Evolutionary conservation across 2,888 invertebrate species (phyloP).

Genomic region (Himalopsyche kuldschensis): DNA sequence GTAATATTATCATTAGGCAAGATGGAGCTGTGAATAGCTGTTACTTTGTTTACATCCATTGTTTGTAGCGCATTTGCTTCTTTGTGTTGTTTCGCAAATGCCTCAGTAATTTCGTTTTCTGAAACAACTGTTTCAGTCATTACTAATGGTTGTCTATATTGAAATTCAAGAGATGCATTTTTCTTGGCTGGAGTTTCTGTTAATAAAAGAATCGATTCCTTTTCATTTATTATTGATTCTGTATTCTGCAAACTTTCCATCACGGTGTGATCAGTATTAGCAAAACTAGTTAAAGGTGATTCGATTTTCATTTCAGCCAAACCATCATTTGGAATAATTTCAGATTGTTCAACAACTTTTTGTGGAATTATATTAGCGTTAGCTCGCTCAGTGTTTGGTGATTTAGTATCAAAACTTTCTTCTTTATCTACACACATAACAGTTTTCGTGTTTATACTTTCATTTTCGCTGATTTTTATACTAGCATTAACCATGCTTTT

Average conservation of each 20-base stretch:
- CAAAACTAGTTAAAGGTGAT: constrained; percentile 45
- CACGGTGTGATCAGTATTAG: constrained; percentile 52
- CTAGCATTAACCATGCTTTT: constrained; percentile 43
- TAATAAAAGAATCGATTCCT: constrained; percentile 45
- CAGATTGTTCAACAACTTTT: constrained; percentile 33
- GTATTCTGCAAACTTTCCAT: constrained; percentile 60
- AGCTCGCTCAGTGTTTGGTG: constrained; percentile 39
- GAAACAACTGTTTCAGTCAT: constrained; percentile 48
- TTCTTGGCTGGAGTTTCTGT: constrained; percentile 39
- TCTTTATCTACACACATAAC: constrained; percentile 35
- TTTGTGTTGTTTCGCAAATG: constrained; percentile 21
- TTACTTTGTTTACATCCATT: constrained; percentile 43
- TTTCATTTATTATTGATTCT: constrained; percentile 56
- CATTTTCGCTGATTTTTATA: constrained; percentile 42
- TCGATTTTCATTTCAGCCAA: constrained; percentile 41
- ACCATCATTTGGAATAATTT: constrained; percentile 12
- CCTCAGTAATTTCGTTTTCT: constrained; percentile 44
- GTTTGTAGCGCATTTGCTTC: constrained; percentile 34
- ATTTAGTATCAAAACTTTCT: constrained; percentile 29
- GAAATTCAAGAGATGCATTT: constrained; percentile 45
- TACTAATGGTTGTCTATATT: constrained; percentile 46
- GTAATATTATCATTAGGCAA: constrained; percentile 42
- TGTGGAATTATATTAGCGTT: constrained; percentile 30
- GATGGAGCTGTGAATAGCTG: constrained; percentile 44
- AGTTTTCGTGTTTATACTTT: constrained; percentile 39